Conservation (phyloP, 2,797 vertebrate species). For the Champsocephalus gunnari region DNA sequence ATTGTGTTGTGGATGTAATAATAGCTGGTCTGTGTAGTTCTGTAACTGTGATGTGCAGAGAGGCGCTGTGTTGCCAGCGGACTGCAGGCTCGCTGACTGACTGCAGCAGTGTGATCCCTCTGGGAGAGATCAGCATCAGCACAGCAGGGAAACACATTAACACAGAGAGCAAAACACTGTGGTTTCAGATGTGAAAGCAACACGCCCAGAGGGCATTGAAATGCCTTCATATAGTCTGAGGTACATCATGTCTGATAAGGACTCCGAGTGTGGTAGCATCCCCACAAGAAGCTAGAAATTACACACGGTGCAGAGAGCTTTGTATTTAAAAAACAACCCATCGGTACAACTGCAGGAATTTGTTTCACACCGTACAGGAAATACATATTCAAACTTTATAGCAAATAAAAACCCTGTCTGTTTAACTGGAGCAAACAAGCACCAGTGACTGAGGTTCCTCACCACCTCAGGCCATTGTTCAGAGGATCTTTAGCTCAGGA, state of each 20-base stretch:
- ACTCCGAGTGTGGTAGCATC: slow-evolving; percentile 24
- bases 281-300: slow-evolving; percentile 7
- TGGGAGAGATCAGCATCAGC: slow-evolving; percentile 37
- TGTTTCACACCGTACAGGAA: not conserved
- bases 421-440: not conserved
- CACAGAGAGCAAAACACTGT: slow-evolving; percentile 28
- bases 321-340: not conserved
- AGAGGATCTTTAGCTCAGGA: not conserved
- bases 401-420: not conserved
- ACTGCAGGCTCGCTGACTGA: slow-evolving; percentile 11
- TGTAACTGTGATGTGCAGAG: slow-evolving; percentile 14
- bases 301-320: not conserved
- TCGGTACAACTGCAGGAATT: not conserved
- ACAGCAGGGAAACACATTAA: slow-evolving; percentile 19
- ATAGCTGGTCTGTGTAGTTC: slow-evolving; percentile 4
- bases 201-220: slow-evolving; percentile 30
- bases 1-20: not conserved
- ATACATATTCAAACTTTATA: not conserved
- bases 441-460: not conserved
- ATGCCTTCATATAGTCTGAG: slow-evolving; percentile 19
- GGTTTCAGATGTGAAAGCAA: slow-evolving; percentile 28
- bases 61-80: slow-evolving; percentile 19
- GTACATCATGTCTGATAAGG: slow-evolving; percentile 18
- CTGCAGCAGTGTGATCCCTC: slow-evolving; percentile 25
- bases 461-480: not conserved